Percentiles rank a stretch among this genome's conserved stretches.
Evolutionary conservation across 2,888 invertebrate species (phyloP).

Genomic region (Cryptophagus acutangulus): DNA sequence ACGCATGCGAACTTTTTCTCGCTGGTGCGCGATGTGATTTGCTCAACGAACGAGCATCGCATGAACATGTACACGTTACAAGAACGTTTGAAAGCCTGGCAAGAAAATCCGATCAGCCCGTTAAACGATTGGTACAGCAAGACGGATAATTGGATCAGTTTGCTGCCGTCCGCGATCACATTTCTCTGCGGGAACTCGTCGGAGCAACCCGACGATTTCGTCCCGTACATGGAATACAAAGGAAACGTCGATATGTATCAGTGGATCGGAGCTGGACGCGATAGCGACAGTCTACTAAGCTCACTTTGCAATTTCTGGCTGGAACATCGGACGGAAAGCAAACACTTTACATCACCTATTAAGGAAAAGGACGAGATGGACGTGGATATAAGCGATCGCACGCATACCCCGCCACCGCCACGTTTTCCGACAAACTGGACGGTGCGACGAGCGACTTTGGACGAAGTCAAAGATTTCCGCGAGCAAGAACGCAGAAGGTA

Average conservation of each 20-base stretch:
- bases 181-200: conserved; percentile 79
- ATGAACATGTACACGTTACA: conserved; percentile 74
- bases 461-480: conserved; percentile 73
- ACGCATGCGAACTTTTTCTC: conserved; percentile 84
- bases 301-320: conserved; percentile 78
- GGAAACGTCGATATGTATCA: conserved; percentile 67
- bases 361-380: conserved; percentile 44
- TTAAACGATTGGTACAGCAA: conserved; percentile 74
- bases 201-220: conserved; percentile 80
- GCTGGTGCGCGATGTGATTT: conserved; percentile 80
- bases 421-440: conserved; percentile 77
- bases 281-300: conserved; percentile 73
- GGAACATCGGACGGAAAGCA: conserved; percentile 53
- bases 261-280: conserved; percentile 93
- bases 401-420: conserved; percentile 52
- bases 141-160: conserved; percentile 68
- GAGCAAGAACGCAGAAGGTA: conserved; percentile 79
- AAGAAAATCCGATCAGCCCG: conserved; percentile 75
- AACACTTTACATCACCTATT: conserved; percentile 28
- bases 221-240: conserved; percentile 84
- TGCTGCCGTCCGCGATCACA: conserved; percentile 72
- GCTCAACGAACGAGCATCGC: conserved; percentile 77
- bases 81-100: conserved; percentile 66
- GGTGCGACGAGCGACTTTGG: conserved; percentile 70
- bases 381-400: conserved; percentile 43